phyloP scores from a whole-genome alignment of 2,113 vertebrate species.

The Neotoma lepida region DNA sequence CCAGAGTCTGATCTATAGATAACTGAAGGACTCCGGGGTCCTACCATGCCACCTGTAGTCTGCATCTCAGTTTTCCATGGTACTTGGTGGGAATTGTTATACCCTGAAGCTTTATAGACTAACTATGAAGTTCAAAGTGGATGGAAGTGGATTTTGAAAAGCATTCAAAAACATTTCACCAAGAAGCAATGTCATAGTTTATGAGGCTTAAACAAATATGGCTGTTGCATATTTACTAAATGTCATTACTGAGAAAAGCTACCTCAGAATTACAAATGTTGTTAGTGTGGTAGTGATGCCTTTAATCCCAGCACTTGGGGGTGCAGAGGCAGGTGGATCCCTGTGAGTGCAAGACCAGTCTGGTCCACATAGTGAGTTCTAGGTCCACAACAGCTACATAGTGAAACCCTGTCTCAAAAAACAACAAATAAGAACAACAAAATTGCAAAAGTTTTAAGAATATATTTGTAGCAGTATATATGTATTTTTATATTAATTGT shows the following conservation, averaged over 20 bases:
- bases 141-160: slow-evolving; percentile 6
- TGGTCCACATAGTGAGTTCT: neutral
- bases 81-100: neutral
- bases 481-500: neutral
- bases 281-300: neutral
- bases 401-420: neutral
- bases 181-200: neutral
- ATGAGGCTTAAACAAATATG: slow-evolving; percentile 19
- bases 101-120: neutral
- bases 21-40: neutral
- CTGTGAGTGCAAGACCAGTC: neutral
- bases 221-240: slow-evolving; percentile 20
- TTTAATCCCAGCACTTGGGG: neutral
- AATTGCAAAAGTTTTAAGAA: neutral
- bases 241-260: slow-evolving; percentile 27
- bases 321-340: neutral
- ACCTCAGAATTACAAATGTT: neutral
- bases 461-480: neutral
- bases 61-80: neutral
- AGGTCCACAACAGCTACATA: neutral
- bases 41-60: neutral
- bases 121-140: neutral
- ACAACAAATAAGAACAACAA: neutral
- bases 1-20: neutral
- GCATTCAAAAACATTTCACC: slow-evolving; percentile 1